Conservation (phyloP, 2,797 vertebrate species). For the Phrynocephalus forsythii region DNA sequence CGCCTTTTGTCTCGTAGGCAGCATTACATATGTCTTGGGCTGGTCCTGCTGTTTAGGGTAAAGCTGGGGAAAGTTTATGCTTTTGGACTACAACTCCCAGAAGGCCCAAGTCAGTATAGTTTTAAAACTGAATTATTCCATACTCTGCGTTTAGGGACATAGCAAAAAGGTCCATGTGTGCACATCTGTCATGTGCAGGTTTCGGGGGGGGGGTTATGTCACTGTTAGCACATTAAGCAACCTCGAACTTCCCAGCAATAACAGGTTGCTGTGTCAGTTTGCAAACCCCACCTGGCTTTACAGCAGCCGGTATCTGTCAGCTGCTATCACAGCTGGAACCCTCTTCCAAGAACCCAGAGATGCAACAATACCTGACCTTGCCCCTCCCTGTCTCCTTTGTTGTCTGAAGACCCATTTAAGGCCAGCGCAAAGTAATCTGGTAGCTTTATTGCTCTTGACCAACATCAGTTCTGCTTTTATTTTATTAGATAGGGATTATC, state of each 20-base stretch:
- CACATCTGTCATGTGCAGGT: not conserved
- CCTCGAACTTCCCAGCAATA: constrained; percentile 18
- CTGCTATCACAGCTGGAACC: not conserved
- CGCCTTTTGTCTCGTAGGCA: no score
- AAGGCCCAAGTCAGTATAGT: no score
- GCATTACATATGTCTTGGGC: no score
- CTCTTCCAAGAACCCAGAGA: not conserved
- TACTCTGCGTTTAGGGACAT: no score
- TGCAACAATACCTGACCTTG: constrained; percentile 1
- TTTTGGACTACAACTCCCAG: no score
- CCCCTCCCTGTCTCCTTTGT: not conserved
- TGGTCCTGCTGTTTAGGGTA: no score
- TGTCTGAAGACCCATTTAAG: constrained; percentile 41
- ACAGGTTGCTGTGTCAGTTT: constrained; percentile 17
- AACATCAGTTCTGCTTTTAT: constrained; percentile 35
- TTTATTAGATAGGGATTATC: constrained; percentile 37
- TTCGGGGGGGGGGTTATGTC: not conserved
- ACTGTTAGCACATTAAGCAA: constrained; percentile 28
- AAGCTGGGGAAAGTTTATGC: no score
- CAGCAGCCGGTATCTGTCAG: accelerated
- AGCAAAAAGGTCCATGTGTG: no score
- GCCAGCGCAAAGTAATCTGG: constrained; percentile 5
- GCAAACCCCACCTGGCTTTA: accelerated
- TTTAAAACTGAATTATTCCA: no score
- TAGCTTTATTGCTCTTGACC: constrained; percentile 26